Conservation (phyloP, 2,888 invertebrate species). For the Meiosimyza platycephala region DNA sequence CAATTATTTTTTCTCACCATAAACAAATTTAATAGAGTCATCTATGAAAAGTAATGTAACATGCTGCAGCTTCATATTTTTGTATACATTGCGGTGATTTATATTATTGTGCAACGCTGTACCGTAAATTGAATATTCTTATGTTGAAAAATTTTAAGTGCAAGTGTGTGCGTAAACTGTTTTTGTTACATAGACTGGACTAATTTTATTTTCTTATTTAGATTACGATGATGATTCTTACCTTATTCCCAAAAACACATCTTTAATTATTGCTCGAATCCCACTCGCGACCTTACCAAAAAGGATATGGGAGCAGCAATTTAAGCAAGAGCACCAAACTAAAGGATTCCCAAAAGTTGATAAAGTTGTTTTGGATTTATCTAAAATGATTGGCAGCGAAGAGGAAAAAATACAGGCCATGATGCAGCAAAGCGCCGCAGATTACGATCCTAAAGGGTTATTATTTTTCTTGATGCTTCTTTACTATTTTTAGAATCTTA, state of each 20-base stretch:
- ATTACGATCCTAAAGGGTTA: constrained; percentile 98
- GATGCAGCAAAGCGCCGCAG: constrained; percentile 96
- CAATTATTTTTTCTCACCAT: no score
- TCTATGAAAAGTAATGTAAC: no score
- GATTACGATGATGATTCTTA: constrained; percentile 92
- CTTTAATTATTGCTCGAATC: constrained; percentile 92
- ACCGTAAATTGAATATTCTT: no score
- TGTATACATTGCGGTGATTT: no score
- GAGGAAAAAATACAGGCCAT: constrained; percentile 98
- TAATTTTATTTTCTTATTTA: constrained; percentile 62
- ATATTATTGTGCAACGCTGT: no score
- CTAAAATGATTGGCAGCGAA: constrained; percentile 92
- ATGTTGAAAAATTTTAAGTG: no score
- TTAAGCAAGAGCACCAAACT: constrained; percentile 44
- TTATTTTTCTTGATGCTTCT: constrained; percentile 52
- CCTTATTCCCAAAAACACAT: constrained; percentile 97
- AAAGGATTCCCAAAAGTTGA: constrained; percentile 18
- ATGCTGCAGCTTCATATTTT: no score
- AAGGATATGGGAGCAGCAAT: constrained; percentile 76
- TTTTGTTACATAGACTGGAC: neutral
- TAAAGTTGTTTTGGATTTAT: constrained; percentile 76
- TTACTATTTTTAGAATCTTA: constrained; percentile 12
- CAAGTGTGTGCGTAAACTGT: neutral
- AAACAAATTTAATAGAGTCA: no score
- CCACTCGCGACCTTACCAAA: constrained; percentile 85